Evolutionary conservation across 2,888 invertebrate species (phyloP), one percentile per base, ranked within the genome.

Genomic region (Mythimna pallens): DNA sequence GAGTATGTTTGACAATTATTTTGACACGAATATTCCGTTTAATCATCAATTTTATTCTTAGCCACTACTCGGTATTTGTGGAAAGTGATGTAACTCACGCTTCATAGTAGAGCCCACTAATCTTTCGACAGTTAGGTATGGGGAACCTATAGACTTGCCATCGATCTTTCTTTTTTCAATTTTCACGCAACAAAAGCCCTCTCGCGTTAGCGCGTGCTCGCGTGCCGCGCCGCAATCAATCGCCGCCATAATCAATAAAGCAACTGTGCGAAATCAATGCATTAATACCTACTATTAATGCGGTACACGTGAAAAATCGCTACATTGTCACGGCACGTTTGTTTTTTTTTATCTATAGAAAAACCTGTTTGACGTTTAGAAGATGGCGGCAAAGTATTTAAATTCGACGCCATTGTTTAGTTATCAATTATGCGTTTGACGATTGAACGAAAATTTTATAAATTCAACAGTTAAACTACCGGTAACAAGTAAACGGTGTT

Each of bases 181-280:
- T 89, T 89, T 85, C 83, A 87, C 88, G 89, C 87, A 87, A 78
- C 82, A 84, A 83, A 84, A 84, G 83, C 85, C 84, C 87, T 88
- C 83, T 88, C 87, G 83, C 85, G 75, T 73, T 67, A 71, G 82
- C 86, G 84, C 84, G 85, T 76, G 85, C 74, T 95, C 86, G 95
- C 95, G 95, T 95, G 95, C 84, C 78, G 30, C 70, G 78, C 79
- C 55, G 90, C 91, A 90, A 95, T 95, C 94, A 93, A 95, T 95
- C 93, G 93, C 86, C 80, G 79, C 87, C 87, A 91, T 91, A 94
- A 95, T 95, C 95, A 95, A 96, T 95, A 94, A 90, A 92, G 88
- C 92, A 88, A 85, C 90, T 92, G 89, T 90, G 93, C 93, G 89
- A 94, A 95, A 96, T 95, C 95, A 95, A 95, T 95, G 95, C 92